Evolutionary conservation across 2,888 invertebrate genomes (phyloP), one percentile per base, ranked within the genome.

Genomic region (Silvanus unidentatus): DNA sequence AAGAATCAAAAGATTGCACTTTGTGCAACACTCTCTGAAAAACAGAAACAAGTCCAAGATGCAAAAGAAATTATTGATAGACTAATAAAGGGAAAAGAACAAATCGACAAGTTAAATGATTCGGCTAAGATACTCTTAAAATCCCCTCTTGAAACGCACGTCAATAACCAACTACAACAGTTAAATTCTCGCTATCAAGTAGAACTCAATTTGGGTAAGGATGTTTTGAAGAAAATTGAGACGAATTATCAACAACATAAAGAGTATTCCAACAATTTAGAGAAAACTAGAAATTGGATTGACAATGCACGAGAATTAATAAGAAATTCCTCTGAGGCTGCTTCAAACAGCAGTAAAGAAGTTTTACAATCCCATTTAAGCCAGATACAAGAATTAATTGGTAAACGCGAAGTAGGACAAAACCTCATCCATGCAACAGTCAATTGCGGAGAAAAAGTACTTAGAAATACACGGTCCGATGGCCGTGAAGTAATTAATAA

Each of bases 121-220:
- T 82, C 84, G 1, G 88, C 91, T 5, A 77, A 86, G 42, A 80
- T 81, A 4, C 73, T 93, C 13, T 66, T 92, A 0, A 79, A 88
- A 41, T 91, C 92, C 0, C 92, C 92, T 58, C 72, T 93, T 41
- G 92, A 92, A 57, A 84, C 87, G 0, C 92, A 91, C 60, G 87
- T 93, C 0, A 89, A 85, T 60, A 92, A 90, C 65, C 92, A 93
- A 66, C 69, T 93, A 40, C 80, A 90, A 50, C 88, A 88, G 62
- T 73, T 93, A 11, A 91, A 91, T 68, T 91, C 91, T 0, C 80
- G 91, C 59, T 92, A 92, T 60, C 90, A 93, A 76, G 90, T 91
- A 0, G 83, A 90, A 64, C 78, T 90, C 0, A 93, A 92, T 68
- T 78, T 92, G 64, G 91, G 87, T 1, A 88, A 89, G 65, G 93